Conservation (phyloP, 2,113 vertebrate genomes). For the Epinephelus fuscoguttatus region DNA sequence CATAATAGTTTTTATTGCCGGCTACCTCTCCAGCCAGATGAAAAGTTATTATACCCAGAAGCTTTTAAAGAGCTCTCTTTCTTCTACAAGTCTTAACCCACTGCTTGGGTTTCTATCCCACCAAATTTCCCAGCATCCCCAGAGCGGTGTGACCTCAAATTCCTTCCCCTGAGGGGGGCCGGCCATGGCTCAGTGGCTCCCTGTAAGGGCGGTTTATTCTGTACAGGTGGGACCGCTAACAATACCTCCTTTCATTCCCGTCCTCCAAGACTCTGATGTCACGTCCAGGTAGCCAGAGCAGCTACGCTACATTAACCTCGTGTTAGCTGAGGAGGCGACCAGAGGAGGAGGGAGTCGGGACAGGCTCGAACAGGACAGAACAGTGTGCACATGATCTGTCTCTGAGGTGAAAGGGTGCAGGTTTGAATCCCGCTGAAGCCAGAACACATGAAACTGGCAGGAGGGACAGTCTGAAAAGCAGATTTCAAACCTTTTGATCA, state of each 20-base stretch:
- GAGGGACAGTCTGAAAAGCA: too few species aligned
- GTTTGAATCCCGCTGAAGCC: background rate
- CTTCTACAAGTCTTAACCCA: constrained; percentile 23
- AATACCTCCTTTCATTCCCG: constrained; percentile 77
- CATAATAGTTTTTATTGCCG: constrained; percentile 52
- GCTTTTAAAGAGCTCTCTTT: constrained; percentile 46
- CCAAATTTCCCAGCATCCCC: constrained; percentile 63
- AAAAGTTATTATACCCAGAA: constrained; percentile 49
- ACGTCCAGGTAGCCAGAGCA: constrained; percentile 43
- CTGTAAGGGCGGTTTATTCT: constrained; percentile 70
- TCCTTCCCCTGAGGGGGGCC: constrained; percentile 51
- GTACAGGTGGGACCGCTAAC: constrained; percentile 72
- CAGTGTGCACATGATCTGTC: background rate
- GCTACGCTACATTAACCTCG: constrained; percentile 44
- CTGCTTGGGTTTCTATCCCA: constrained; percentile 54
- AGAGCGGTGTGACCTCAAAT: constrained; percentile 59
- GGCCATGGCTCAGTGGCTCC: constrained; percentile 60
- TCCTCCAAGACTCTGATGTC: constrained; percentile 55
- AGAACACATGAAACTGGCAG: too few species aligned
- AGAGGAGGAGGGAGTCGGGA: too few species aligned
- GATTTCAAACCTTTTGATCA: too few species aligned
- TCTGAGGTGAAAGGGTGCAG: background rate
- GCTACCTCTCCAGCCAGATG: constrained; percentile 50
- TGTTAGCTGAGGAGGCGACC: background rate
- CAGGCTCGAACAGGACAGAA: background rate